Conservation (phyloP, 1,140 invertebrate species). For the Drosophila insularis region DNA sequence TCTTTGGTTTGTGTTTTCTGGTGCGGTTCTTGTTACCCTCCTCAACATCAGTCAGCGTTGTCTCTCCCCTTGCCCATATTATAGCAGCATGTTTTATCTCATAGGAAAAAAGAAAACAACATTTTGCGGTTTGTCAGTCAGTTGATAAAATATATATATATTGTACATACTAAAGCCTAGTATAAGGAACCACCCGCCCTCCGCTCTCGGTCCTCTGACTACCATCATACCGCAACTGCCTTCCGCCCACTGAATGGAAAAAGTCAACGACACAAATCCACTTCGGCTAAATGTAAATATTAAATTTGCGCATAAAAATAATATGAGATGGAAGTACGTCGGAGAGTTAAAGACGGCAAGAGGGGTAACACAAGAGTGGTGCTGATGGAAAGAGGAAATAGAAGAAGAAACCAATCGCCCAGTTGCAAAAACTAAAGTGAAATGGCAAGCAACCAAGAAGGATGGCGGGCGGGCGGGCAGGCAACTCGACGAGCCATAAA, state of each 20-base stretch:
- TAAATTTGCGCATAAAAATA: constrained; percentile 77
- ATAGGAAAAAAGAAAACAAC: constrained; percentile 19
- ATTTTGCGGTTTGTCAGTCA: constrained; percentile 48
- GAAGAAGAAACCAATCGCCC: constrained; percentile 46
- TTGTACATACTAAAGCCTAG: constrained; percentile 10
- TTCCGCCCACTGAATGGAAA: background rate
- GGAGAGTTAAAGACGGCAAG: background rate
- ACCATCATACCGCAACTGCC: background rate
- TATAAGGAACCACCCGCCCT: background rate
- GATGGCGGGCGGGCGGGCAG: too few relatives aligned
- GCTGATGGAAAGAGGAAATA: constrained; percentile 9
- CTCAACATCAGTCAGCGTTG: background rate
- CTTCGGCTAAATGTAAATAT: constrained; percentile 76
- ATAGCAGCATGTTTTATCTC: constrained; percentile 29
- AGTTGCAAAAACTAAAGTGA: constrained; percentile 54
- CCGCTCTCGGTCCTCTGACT: background rate
- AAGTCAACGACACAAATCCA: constrained; percentile 68
- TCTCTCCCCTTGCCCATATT: too few relatives aligned
- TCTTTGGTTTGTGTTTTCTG: constrained; percentile 22
- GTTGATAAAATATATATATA: constrained; percentile 41
- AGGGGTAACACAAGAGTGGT: background rate
- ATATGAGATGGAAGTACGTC: constrained; percentile 27
- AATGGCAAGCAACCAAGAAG: constrained; percentile 27
- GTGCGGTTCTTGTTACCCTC: constrained; percentile 10
- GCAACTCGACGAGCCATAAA: constrained; percentile 42